Evolutionary conservation across 2,888 invertebrate genomes (phyloP), one percentile per base, ranked within the genome.

Genomic region (Colletes collaris): DNA sequence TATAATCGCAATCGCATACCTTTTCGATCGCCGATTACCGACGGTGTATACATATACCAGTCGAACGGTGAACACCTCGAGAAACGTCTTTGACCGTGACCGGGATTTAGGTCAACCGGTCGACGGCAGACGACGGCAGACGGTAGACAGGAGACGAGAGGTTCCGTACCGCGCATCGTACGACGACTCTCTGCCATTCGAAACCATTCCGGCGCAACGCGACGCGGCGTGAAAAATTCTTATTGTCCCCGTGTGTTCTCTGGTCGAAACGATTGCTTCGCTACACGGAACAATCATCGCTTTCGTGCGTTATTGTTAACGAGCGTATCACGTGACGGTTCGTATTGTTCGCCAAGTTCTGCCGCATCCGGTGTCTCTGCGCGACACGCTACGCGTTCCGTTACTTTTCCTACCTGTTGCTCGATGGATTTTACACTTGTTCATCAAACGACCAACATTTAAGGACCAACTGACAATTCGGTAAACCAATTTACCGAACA

Each of bases 21-120:
- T 78, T 64, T 68, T 76, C 69, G 49, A 40, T 69, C 74, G 71
- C 66, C 16, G 16, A 65, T 75, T 58, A 63, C 68, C 64, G 60
- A 72, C 16, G 56, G 70, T 75, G 11, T 37, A n/a, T 13, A 16
- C 16, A 16, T 16, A 16, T 37, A 65, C 52, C 70, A 70, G 75
- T 68, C 19, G 53, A 72, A 50, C 68, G 65, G 65, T 56, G 63
- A 67, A 73, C 76, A 55, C 58, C 60, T 81, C 77, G 60, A 58
- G 59, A 71, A 68, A 76, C 77, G 82, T 76, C 89, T 86, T 85
- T 89, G 91, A 91, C 92, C 92, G 90, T 91, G 91, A 92, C 91
- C 91, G 88, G 80, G 90, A 92, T 91, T 90, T 91, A 90, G 92
- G 92, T 88, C 91, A 92, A 88, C 89, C 91, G 90, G 91, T 91